A percentile compares a stretch with the other conserved stretches of the same genome.
Conservation (phyloP, 2,888 invertebrate species). For the Torymus aiolomorphi region DNA sequence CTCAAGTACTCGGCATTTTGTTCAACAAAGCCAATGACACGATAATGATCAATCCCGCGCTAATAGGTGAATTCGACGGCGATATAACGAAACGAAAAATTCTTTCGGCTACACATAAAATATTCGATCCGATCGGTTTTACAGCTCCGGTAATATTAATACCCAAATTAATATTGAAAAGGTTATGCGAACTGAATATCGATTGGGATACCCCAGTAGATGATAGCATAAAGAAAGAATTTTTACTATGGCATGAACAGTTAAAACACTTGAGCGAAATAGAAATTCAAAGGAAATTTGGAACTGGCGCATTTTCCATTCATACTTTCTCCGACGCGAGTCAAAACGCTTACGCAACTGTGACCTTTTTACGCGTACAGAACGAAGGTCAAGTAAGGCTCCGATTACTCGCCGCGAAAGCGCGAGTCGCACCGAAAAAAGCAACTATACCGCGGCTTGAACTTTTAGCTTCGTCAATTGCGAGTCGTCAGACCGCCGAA, state of each 20-base stretch:
- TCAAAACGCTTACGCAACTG: conserved; percentile 36
- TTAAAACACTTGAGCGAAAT: conserved; percentile 5
- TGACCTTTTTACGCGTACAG: conserved; percentile 12
- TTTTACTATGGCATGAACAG: conserved; percentile 14
- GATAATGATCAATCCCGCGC: too few species aligned
- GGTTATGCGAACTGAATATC: too few species aligned
- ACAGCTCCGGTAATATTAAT: conserved; percentile 24
- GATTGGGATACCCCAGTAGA: conserved; percentile 33
- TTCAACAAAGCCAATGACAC: too few species aligned
- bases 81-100: too few species aligned
- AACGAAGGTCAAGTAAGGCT: background rate
- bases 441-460: conserved; percentile 43
- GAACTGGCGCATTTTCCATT: background rate
- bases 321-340: conserved; percentile 48
- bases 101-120: too few species aligned
- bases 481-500: too few species aligned
- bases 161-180: conserved; percentile 22
- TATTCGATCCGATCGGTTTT: conserved; percentile 49
- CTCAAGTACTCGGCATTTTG: too few species aligned
- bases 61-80: too few species aligned
- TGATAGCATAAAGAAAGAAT: background rate
- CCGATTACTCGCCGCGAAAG: conserved; percentile 30
- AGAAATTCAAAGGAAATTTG: conserved; percentile 3
- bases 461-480: conserved; percentile 17
- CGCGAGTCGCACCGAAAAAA: conserved; percentile 30